phyloP scores from a whole-genome alignment of 2,888 invertebrate genomes.

The Acanthosoma haemorrhoidale region DNA sequence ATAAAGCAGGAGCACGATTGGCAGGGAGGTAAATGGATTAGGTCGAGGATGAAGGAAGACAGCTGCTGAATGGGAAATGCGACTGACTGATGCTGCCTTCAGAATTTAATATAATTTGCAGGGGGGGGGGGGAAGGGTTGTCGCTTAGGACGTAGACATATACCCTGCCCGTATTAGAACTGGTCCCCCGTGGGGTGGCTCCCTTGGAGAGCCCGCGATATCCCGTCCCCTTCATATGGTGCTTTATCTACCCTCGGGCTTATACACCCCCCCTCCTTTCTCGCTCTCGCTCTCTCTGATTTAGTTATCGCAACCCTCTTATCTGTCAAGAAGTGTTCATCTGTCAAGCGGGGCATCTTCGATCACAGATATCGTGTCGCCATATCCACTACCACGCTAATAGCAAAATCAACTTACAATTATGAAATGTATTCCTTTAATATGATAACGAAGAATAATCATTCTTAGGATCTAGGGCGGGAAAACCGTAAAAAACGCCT shows the following conservation, averaged over 20 bases:
- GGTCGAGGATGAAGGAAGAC: not conserved
- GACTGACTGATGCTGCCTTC: not conserved
- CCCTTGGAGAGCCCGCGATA: not conserved
- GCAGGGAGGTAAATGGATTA: not conserved
- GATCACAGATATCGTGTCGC: too few relatives aligned
- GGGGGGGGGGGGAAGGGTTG: not conserved
- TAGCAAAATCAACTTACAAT: too few relatives aligned
- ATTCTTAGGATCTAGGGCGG: too few relatives aligned
- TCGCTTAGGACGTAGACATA: conserved; percentile 4
- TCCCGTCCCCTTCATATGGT: not conserved
- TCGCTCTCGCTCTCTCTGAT: not conserved
- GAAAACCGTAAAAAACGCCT: too few relatives aligned
- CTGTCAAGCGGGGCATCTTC: too few relatives aligned
- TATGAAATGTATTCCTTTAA: too few relatives aligned
- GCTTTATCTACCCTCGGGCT: not conserved
- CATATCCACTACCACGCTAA: too few relatives aligned
- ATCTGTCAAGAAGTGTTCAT: not conserved
- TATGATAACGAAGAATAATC: too few relatives aligned
- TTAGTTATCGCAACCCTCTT: not conserved
- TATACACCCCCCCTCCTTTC: not conserved
- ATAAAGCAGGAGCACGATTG: too few relatives aligned
- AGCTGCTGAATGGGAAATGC: conserved; percentile 3
- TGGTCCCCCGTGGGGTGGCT: not conserved
- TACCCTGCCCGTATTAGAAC: not conserved
- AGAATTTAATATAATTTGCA: conserved; percentile 10